Conservation (phyloP, 2,888 invertebrate genomes). For the Platycheirus albimanus region DNA sequence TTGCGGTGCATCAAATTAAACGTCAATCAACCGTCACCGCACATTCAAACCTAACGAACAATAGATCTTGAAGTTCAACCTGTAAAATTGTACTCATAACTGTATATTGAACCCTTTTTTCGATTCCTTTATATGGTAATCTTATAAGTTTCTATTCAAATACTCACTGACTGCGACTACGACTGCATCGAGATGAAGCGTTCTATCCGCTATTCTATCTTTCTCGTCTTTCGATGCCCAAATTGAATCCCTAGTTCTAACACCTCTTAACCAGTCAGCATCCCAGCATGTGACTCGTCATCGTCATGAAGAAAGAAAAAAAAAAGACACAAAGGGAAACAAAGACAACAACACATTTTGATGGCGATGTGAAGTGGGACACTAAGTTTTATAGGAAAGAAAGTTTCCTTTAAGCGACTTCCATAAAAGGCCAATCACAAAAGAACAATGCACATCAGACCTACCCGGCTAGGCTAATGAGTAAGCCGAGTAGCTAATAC, state of each 20-base stretch:
- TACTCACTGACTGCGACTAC: too few relatives aligned
- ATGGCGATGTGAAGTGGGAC: constrained; percentile 22
- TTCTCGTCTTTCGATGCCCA: constrained; percentile 15
- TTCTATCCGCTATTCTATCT: too few relatives aligned
- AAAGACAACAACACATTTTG: background rate
- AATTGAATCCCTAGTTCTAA: constrained; percentile 18
- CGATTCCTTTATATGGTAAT: constrained; percentile 25
- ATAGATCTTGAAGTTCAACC: constrained; percentile 44
- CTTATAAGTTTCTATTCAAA: constrained; percentile 2
- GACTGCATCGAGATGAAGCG: constrained; percentile 11
- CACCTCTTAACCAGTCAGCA: background rate
- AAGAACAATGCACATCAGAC: constrained; percentile 14
- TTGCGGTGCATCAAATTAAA: constrained; percentile 50
- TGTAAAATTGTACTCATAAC: constrained; percentile 52
- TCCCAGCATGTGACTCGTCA: background rate
- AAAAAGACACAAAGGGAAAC: constrained; percentile 16
- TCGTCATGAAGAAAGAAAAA: background rate
- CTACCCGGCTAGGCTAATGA: constrained; percentile 31
- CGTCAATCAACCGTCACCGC: constrained; percentile 68
- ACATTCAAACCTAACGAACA: constrained; percentile 46
- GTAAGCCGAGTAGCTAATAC: constrained; percentile 26
- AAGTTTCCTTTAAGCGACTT: constrained; percentile 11
- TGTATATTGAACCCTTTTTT: constrained; percentile 51
- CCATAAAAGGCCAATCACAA: constrained; percentile 12
- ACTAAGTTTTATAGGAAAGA: background rate